Conservation (phyloP, 1,140 invertebrate genomes). For the Penaeus vannamei region DNA sequence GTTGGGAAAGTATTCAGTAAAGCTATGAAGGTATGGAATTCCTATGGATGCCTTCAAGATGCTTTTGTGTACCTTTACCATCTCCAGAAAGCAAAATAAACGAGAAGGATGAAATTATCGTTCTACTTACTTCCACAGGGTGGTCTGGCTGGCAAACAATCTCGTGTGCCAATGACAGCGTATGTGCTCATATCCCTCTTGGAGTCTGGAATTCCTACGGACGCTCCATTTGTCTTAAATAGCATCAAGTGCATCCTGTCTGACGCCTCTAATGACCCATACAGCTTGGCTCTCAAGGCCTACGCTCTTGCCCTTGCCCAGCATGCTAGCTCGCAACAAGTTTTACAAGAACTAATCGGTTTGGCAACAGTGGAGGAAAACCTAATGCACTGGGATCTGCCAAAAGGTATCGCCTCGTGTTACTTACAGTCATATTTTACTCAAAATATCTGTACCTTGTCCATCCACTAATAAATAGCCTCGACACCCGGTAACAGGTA, state of each 20-base stretch:
- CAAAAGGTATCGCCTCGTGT: neutral
- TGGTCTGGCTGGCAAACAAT: constrained; percentile 75
- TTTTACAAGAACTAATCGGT: constrained; percentile 63
- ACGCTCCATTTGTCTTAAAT: too few species aligned
- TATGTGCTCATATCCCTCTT: constrained; percentile 76
- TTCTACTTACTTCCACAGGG: constrained; percentile 24
- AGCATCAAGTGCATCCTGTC: too few species aligned
- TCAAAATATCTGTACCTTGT: neutral
- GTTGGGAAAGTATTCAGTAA: constrained; percentile 12
- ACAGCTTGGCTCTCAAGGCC: constrained; percentile 76
- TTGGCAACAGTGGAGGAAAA: constrained; percentile 68
- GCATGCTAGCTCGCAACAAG: constrained; percentile 64
- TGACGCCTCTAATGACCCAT: constrained; percentile 72
- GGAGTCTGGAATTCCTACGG: neutral
- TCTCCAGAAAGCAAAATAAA: too few species aligned
- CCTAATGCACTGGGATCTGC: constrained; percentile 72
- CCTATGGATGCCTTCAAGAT: too few species aligned
- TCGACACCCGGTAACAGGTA: constrained; percentile 65
- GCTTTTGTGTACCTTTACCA: too few species aligned
- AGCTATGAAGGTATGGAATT: neutral
- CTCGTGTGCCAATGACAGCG: constrained; percentile 79
- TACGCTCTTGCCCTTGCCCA: constrained; percentile 78
- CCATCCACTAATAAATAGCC: neutral
- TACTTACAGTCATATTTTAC: neutral
- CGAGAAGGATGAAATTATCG: too few species aligned